phyloP scores from a whole-genome alignment of 2,888 invertebrate genomes.

The Cosmia trapezina region DNA sequence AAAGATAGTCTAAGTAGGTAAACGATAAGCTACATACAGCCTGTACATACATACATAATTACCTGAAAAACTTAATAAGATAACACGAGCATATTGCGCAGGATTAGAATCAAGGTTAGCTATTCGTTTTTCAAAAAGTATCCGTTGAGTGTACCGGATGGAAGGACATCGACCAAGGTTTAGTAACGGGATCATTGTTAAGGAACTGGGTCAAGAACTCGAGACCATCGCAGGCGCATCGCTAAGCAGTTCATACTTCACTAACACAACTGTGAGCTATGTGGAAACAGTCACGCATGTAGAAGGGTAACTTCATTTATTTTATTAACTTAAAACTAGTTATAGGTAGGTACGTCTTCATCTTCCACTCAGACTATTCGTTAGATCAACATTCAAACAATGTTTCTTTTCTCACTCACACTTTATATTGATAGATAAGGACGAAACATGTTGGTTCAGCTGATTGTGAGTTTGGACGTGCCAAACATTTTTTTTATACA shows the following conservation, averaged over 20 bases:
- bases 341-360: slow-evolving; percentile 43
- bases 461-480: slow-evolving; percentile 37
- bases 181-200: slow-evolving; percentile 66
- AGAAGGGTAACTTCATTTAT: slow-evolving; percentile 42
- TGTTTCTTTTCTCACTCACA: slow-evolving; percentile 51
- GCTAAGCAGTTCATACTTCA: slow-evolving; percentile 21
- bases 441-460: slow-evolving; percentile 45
- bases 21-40: slow-evolving; percentile 47
- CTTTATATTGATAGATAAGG: slow-evolving; percentile 60
- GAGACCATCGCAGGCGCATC: slow-evolving; percentile 67
- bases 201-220: slow-evolving; percentile 75
- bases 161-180: slow-evolving; percentile 61
- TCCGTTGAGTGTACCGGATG: slow-evolving; percentile 46
- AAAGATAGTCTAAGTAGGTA: slow-evolving; percentile 41
- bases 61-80: slow-evolving; percentile 29
- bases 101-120: slow-evolving; percentile 24
- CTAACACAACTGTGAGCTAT: slow-evolving; percentile 2
- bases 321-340: slow-evolving; percentile 54
- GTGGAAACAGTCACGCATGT: slow-evolving; percentile 13
- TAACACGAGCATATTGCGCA: slow-evolving; percentile 30
- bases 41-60: slow-evolving; percentile 3
- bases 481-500: slow-evolving; percentile 48
- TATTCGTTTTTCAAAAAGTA: slow-evolving; percentile 46
- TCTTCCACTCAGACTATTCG: slow-evolving; percentile 42
- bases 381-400: slow-evolving; percentile 36